These are phyloP conservation scores for Steinernema scapterisci DNA, from an alignment of 2,888 invertebrate genomes.

Conservation along the genomic window DNA sequence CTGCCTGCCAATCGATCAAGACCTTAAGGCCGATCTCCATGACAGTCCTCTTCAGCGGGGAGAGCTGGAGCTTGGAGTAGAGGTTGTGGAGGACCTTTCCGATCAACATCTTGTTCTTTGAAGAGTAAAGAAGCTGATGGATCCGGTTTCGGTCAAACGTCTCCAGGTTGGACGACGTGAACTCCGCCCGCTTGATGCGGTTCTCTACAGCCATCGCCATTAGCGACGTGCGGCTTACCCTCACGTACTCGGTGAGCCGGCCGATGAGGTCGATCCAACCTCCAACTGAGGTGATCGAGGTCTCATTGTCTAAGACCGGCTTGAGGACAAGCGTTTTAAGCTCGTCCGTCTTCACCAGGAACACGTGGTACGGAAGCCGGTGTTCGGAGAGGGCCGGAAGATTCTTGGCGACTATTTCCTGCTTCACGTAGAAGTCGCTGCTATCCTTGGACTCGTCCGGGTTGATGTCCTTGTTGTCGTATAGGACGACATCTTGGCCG, in stretches of 20 bases:
- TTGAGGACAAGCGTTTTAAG: neutral
- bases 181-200: neutral
- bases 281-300: neutral
- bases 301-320: neutral
- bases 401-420: slow-evolving; percentile 5
- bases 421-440: neutral
- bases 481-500: neutral
- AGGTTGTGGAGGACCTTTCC: neutral
- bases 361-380: slow-evolving; percentile 5
- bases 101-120: neutral
- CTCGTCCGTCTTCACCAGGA: neutral
- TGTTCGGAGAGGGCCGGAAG: neutral
- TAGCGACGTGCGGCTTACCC: neutral
- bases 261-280: neutral
- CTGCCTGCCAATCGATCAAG: neutral
- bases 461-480: neutral
- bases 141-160: neutral
- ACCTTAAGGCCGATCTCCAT: neutral
- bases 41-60: neutral
- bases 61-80: neutral
- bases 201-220: neutral
- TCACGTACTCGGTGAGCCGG: neutral
- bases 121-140: neutral
- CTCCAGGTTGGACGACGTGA: neutral
- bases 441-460: neutral